Evolutionary conservation across 2,888 invertebrate species (phyloP).

Genomic region (Synergus japonicus): DNA sequence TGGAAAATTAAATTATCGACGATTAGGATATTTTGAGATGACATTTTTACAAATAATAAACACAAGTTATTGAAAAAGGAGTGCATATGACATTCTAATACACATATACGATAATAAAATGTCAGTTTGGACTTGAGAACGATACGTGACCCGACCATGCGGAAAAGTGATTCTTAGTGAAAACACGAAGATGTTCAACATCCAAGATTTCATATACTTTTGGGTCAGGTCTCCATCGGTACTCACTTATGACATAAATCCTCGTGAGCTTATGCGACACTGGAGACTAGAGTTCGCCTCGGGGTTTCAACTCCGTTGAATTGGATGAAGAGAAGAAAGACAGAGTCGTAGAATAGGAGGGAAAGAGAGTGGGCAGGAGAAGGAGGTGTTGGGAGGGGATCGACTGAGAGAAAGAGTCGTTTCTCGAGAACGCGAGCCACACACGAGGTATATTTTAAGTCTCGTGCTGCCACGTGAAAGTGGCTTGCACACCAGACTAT

Average conservation of each 20-base stretch:
- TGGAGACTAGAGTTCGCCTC: neutral
- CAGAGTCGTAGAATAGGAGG: neutral
- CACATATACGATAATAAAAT: neutral
- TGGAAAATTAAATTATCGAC: neutral
- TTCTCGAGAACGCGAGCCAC: slow-evolving; percentile 2
- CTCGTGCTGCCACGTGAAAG: neutral
- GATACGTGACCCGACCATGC: slow-evolving; percentile 2
- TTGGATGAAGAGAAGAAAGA: slow-evolving; percentile 9
- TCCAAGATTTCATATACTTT: slow-evolving; percentile 1
- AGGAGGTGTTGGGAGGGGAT: neutral
- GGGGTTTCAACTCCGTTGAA: neutral
- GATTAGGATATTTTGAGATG: neutral
- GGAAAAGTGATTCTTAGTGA: neutral
- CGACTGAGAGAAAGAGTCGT: neutral
- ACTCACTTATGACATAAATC: slow-evolving; percentile 33
- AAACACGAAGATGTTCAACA: neutral
- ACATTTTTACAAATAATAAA: no score
- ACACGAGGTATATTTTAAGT: slow-evolving; percentile 6
- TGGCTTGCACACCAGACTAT: slow-evolving; percentile 3
- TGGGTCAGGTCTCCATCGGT: slow-evolving; percentile 13
- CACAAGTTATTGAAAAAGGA: no score
- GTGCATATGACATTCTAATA: neutral
- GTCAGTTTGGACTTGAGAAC: neutral
- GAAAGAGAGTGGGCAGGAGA: neutral
- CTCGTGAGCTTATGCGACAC: slow-evolving; percentile 20